These are phyloP conservation scores for Plebejus melissa DNA, from an alignment of 2,888 invertebrate genomes.

Conservation along the genomic window DNA sequence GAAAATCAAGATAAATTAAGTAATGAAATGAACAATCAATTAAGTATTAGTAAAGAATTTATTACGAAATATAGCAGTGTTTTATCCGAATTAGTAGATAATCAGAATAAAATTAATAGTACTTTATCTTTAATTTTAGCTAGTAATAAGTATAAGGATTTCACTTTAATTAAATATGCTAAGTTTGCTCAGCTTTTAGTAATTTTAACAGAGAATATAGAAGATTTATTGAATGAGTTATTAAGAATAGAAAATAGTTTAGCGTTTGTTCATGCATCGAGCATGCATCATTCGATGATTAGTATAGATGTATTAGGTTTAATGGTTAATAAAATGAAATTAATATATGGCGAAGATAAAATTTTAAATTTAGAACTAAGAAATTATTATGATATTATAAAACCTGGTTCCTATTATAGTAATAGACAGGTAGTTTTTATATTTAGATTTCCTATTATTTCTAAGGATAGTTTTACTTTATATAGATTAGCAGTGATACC, in stretches of 20 bases:
- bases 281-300: conserved; percentile 36
- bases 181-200: conserved; percentile 34
- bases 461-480: conserved; percentile 31
- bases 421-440: conserved; percentile 33
- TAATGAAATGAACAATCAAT: conserved; percentile 2
- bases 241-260: conserved; percentile 35
- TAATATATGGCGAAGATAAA: conserved; percentile 29
- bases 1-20: background rate
- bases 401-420: conserved; percentile 32
- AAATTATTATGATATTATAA: conserved; percentile 35
- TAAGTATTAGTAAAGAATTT: background rate
- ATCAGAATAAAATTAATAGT: conserved; percentile 12
- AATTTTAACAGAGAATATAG: conserved; percentile 33
- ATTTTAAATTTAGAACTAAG: conserved; percentile 32
- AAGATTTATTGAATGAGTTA: conserved; percentile 32
- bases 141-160: conserved; percentile 22
- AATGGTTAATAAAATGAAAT: conserved; percentile 34
- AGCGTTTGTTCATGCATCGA: conserved; percentile 34
- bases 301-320: conserved; percentile 30
- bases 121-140: background rate
- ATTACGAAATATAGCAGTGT: background rate
- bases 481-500: conserved; percentile 34
- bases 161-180: conserved; percentile 35
- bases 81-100: conserved; percentile 5
- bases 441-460: conserved; percentile 32